Base-by-base conservation (phyloP, 2,797 vertebrate species). In the Emydoidea blandingii region DNA sequence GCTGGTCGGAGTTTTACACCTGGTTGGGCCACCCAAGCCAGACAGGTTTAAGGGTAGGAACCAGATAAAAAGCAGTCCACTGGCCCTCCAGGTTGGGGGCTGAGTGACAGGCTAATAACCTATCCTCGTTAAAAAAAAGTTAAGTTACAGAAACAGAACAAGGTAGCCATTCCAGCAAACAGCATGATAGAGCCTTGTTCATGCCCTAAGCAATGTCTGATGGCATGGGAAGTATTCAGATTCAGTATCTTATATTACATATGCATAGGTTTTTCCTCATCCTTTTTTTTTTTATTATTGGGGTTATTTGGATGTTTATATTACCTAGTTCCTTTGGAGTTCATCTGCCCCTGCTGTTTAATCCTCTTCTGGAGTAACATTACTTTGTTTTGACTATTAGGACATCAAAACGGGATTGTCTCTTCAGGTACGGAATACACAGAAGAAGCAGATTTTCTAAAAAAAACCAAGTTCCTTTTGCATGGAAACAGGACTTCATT, bases 321-420 rank as follows among this genome's bases (percentile, higher is more conserved):
- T 72, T 23, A 72, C 34, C 16, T 41, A 47, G 10, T n/a, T 92
- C 7, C 2, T 27, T 44, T 82, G 54, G 8, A 25, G 21, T 21
- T 85, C 9, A 27, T 79, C 56, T 65, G 8, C 50, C 56, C 23
- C n/a, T 79, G 19, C n/a, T 82, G 9, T 25, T 85, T 84, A 87
- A 5, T 41, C 5, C 1, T 47, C 4, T 54, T 91, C 3, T 52
- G 88, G 81, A 89, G 14, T 0, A 81, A 89, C 91, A 31, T 1
- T 47, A 4, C 47, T 76, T 90, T 93, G 8, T 93, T 79, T 53
- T 79, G n/a, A 76, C 59, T 62, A 59, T 31, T 62, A 62, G 31
- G 18, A 37, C 62, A 37, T 16, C 18, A 72, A 72, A 72, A 72
- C 5, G 11, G 65, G 19, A 37, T 23, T 72, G 65, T 23, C 9